phyloP scores from a whole-genome alignment of 2,797 vertebrate species.

The Columba guinea region DNA sequence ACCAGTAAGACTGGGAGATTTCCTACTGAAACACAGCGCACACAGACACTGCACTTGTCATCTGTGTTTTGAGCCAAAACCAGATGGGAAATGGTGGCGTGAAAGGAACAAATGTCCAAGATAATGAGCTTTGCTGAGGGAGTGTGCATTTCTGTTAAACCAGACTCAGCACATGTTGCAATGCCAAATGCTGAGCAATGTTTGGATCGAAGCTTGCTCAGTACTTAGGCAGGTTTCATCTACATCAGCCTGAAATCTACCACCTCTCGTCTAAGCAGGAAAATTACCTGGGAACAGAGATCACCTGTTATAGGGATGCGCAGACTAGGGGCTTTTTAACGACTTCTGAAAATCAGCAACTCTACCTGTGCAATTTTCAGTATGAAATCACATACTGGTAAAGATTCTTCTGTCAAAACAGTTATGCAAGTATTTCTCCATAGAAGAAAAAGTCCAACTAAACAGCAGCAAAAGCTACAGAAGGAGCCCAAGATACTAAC shows the following conservation, averaged over 20 bases:
- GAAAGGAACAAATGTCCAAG: neutral
- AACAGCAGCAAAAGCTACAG: neutral
- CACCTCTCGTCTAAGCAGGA: neutral
- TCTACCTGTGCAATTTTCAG: neutral
- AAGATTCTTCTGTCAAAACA: neutral
- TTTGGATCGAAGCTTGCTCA: neutral
- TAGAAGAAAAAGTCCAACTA: neutral
- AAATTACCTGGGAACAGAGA: neutral
- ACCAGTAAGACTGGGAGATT: neutral
- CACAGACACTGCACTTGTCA: neutral
- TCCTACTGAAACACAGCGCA: rapidly evolving
- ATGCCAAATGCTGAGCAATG: neutral
- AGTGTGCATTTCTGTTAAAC: rapidly evolving
- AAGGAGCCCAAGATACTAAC: neutral
- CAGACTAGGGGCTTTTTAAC: neutral
- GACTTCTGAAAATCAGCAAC: neutral
- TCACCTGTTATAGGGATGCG: neutral
- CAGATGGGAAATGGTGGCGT: neutral
- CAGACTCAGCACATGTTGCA: neutral
- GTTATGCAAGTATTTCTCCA: neutral
- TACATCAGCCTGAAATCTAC: neutral
- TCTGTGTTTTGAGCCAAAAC: neutral
- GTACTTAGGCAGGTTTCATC: neutral
- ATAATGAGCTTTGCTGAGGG: neutral
- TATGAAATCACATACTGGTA: neutral